Evolutionary conservation across 2,113 vertebrate species (phyloP).

Genomic region (Tachysurus fulvidraco): DNA sequence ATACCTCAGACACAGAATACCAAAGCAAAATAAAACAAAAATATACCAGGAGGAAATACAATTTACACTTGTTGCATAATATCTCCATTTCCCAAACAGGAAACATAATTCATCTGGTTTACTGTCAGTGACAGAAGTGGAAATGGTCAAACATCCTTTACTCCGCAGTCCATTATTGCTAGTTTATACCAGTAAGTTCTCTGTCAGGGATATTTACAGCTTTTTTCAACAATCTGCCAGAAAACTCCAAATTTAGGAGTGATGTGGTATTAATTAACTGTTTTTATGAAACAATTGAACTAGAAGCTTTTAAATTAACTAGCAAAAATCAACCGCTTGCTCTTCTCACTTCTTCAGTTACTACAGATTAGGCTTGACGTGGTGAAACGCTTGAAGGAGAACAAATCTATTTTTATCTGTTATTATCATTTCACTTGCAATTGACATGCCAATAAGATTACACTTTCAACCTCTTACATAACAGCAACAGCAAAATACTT

Average conservation of each 20-base stretch:
- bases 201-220: neutral
- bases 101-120: neutral
- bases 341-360: neutral
- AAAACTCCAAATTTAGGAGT: neutral
- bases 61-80: neutral
- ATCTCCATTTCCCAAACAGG: neutral
- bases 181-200: neutral
- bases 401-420: neutral
- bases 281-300: neutral
- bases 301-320: neutral
- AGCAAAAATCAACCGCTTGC: neutral
- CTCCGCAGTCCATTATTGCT: neutral
- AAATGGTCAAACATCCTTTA: neutral
- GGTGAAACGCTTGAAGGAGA: neutral
- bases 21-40: neutral
- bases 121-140: neutral
- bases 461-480: too few relatives aligned
- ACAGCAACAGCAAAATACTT: neutral
- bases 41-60: neutral
- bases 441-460: neutral
- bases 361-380: neutral
- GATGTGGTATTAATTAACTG: neutral
- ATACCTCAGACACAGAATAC: neutral
- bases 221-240: neutral
- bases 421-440: neutral